phyloP scores from a whole-genome alignment of 37 sponge, comb jelly and placozoan genomes.

The Geodia barretti region DNA sequence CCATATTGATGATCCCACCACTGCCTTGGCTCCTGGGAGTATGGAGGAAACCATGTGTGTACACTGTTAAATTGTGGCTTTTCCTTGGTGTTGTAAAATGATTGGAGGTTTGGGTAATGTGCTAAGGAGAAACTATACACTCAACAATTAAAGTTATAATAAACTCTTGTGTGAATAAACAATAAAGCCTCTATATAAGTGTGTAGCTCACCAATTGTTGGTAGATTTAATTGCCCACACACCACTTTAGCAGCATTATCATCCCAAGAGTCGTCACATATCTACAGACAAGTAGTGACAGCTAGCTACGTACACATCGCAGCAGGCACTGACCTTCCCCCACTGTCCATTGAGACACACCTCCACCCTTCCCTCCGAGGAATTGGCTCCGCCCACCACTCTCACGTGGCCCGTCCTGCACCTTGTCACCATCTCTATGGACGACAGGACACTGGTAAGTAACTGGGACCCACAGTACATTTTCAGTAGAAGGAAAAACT shows the following conservation, averaged over 20 bases:
- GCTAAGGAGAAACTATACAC: too few relatives aligned
- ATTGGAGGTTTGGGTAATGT: too few relatives aligned
- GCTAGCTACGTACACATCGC: not conserved
- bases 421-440: not conserved
- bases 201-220: not conserved
- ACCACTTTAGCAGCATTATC: conserved; percentile 36
- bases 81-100: too few relatives aligned
- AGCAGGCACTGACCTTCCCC: not conserved
- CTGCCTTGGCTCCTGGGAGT: not conserved
- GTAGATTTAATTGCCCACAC: conserved; percentile 46
- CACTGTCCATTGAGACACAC: not conserved
- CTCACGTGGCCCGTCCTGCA: not conserved
- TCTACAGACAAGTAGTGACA: too few relatives aligned
- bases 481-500: too few relatives aligned
- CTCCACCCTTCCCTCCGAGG: not conserved
- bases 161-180: too few relatives aligned
- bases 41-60: too few relatives aligned
- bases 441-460: too few relatives aligned
- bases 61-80: too few relatives aligned
- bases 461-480: too few relatives aligned
- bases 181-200: too few relatives aligned
- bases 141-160: too few relatives aligned
- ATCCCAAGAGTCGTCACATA: conserved; percentile 38
- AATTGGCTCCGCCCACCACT: not conserved
- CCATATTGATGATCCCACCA: not conserved